Evolutionary conservation across 2,113 vertebrate species (phyloP).

Genomic region (Gulo gulo): DNA sequence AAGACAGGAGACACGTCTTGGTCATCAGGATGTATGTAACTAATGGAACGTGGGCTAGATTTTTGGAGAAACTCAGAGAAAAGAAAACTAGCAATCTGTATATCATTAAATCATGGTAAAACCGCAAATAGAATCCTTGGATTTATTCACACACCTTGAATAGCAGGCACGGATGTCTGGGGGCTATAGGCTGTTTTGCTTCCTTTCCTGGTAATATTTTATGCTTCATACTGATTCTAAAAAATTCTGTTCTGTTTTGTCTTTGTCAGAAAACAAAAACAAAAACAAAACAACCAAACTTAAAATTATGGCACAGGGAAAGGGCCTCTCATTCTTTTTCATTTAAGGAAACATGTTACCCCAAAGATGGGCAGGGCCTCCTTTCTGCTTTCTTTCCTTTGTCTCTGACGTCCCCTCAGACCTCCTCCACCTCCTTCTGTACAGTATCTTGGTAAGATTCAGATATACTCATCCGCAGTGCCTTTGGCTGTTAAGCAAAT

Average conservation of each 20-base stretch:
- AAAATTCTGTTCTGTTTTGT: conserved; percentile 72
- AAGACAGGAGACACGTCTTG: conserved; percentile 69
- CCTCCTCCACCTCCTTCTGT: not conserved
- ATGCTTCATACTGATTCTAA: not conserved
- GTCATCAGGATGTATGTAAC: conserved; percentile 68
- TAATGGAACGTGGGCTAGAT: conserved; percentile 70
- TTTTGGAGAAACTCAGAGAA: conserved; percentile 75
- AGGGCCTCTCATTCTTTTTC: not conserved
- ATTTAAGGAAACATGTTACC: not conserved
- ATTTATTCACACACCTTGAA: conserved; percentile 70
- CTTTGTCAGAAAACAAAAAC: conserved; percentile 56
- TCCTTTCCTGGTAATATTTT: conserved; percentile 62
- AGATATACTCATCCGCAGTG: conserved; percentile 64
- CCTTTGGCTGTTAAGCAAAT: conserved; percentile 72
- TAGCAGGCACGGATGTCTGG: conserved; percentile 58
- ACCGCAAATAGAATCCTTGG: conserved; percentile 55
- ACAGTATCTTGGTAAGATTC: conserved; percentile 25
- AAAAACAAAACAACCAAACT: not conserved
- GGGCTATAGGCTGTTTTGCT: conserved; percentile 66
- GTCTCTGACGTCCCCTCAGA: not conserved
- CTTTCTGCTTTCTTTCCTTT: not conserved
- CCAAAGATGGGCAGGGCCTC: not conserved
- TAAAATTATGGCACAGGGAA: not conserved
- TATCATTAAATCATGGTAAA: conserved; percentile 53
- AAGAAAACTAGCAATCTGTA: conserved; percentile 59